These are phyloP conservation scores for Drosophila conformis DNA, from an alignment of 2,888 invertebrate genomes.

Conservation along the genomic window DNA sequence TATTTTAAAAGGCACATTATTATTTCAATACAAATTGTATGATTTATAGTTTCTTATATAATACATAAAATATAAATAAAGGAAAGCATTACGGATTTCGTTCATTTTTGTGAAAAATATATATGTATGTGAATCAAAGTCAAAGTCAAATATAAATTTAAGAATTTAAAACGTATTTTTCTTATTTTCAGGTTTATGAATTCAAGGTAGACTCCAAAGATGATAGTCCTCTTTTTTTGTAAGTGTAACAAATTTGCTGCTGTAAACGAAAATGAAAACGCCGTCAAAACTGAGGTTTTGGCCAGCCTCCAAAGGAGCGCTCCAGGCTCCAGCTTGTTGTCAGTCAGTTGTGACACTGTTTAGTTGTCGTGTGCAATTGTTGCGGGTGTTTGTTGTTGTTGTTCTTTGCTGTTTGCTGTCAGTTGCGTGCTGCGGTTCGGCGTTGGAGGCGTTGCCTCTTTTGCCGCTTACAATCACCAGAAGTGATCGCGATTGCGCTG, in stretches of 20 bases:
- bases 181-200: neutral
- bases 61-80: too few relatives aligned
- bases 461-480: slow-evolving; percentile 70
- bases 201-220: neutral
- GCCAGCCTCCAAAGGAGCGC: slow-evolving; percentile 8
- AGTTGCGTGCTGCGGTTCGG: slow-evolving; percentile 59
- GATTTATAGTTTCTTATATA: neutral
- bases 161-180: neutral
- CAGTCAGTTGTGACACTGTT: slow-evolving; percentile 63
- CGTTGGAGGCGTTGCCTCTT: slow-evolving; percentile 75
- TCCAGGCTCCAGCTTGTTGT: slow-evolving; percentile 43
- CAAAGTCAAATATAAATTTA: neutral
- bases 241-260: slow-evolving; percentile 48
- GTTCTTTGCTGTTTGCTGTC: slow-evolving; percentile 46
- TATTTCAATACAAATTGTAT: neutral
- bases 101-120: neutral
- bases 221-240: neutral
- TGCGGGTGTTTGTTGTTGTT: slow-evolving; percentile 43
- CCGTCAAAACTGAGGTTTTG: neutral
- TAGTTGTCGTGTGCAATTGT: slow-evolving; percentile 61
- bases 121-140: neutral
- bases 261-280: slow-evolving; percentile 52
- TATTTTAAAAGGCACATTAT: neutral
- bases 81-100: neutral
- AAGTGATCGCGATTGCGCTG: slow-evolving; percentile 79